Conservation (phyloP, 2,888 invertebrate genomes). For the Keiferia lycopersicella region DNA sequence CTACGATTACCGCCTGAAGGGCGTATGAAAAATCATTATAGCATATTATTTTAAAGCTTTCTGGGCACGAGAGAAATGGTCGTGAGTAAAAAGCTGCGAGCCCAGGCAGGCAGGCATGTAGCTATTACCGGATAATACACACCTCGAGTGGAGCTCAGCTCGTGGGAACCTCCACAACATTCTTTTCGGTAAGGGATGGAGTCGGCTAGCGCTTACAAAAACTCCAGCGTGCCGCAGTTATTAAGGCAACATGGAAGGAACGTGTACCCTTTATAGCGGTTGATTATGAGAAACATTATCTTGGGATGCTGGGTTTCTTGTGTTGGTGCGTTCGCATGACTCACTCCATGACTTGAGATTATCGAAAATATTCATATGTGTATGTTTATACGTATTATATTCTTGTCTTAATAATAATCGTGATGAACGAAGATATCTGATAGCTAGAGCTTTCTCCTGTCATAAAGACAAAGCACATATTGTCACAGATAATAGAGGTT, state of each 20-base stretch:
- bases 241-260: conserved; percentile 43
- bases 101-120: conserved; percentile 57
- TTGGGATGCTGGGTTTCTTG: conserved; percentile 26
- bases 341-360: not conserved
- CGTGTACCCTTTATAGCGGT: conserved; percentile 48
- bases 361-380: conserved; percentile 1
- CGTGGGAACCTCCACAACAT: conserved; percentile 56
- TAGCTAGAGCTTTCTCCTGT: not conserved
- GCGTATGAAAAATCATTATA: conserved; percentile 29
- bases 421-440: conserved; percentile 3
- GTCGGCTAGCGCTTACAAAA: conserved; percentile 41
- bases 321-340: conserved; percentile 14
- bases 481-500: conserved; percentile 1
- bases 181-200: conserved; percentile 40
- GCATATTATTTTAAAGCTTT: conserved; percentile 30
- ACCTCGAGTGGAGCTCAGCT: conserved; percentile 37
- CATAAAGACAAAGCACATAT: conserved; percentile 16
- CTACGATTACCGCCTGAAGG: conserved; percentile 27
- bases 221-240: conserved; percentile 39
- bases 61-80: conserved; percentile 28
- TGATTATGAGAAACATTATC: conserved; percentile 47
- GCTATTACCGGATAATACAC: conserved; percentile 61
- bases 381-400: not conserved
- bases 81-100: conserved; percentile 47
- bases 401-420: not conserved